Conservation (phyloP, 2,113 vertebrate genomes). For the Ciconia maguari region DNA sequence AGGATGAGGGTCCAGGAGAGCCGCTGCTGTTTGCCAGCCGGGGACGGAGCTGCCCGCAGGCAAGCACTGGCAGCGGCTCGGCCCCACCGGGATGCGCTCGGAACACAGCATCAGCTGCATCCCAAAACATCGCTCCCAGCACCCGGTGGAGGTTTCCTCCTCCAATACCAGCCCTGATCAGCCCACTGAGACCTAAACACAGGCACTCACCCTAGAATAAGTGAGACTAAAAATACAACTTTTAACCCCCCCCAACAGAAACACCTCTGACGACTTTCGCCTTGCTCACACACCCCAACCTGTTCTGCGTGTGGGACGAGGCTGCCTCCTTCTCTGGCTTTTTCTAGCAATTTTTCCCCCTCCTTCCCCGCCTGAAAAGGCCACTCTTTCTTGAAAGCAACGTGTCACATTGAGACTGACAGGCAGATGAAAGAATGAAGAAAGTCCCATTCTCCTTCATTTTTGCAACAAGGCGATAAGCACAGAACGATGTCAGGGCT, state of each 20-base stretch:
- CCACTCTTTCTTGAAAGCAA: background rate
- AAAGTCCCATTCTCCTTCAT: slow-evolving; percentile 41
- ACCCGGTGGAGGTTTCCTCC: background rate
- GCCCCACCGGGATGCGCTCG: accelerated
- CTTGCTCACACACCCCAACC: background rate
- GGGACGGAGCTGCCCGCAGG: accelerated
- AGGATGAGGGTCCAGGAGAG: background rate
- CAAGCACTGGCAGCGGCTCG: accelerated
- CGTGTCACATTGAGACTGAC: background rate
- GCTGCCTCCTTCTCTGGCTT: background rate
- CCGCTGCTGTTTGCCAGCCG: background rate
- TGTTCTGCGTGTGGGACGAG: background rate
- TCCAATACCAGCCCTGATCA: background rate
- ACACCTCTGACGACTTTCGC: background rate
- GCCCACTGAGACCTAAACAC: background rate
- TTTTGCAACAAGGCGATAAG: background rate
- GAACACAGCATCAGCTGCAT: background rate
- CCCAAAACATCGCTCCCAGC: background rate
- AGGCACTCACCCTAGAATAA: background rate
- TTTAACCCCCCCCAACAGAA: background rate
- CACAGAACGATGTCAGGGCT: background rate
- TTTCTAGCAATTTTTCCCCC: background rate
- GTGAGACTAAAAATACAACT: background rate
- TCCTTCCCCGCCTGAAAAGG: background rate
- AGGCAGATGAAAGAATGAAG: slow-evolving; percentile 30